Conservation (phyloP, 1,140 invertebrate genomes). For the Cataglyphis hispanica region DNA sequence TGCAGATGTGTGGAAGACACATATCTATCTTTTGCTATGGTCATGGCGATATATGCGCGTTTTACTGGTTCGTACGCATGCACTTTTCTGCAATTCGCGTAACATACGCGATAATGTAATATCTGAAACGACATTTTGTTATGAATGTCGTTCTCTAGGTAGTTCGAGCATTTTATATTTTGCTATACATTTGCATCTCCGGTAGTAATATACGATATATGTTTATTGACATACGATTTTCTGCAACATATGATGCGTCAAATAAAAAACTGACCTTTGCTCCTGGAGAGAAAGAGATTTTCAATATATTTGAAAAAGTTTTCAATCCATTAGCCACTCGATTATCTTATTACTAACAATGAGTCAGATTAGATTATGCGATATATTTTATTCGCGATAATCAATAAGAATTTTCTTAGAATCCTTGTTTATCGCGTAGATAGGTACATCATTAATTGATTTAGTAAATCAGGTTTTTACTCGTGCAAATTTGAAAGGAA, state of each 20-base stretch:
- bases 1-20: neutral
- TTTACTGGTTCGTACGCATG: neutral
- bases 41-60: conserved; percentile 1
- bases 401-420: conserved; percentile 27
- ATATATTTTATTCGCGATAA: neutral
- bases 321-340: neutral
- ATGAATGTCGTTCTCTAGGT: conserved; percentile 4
- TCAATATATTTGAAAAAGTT: neutral
- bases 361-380: neutral
- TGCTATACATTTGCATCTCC: neutral
- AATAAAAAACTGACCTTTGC: neutral
- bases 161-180: neutral
- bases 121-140: conserved; percentile 33
- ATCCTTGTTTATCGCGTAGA: neutral
- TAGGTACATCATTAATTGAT: neutral
- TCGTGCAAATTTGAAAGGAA: conserved; percentile 27
- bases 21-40: conserved; percentile 24
- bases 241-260: neutral
- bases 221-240: neutral
- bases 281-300: no score
- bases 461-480: conserved; percentile 7
- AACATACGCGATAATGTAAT: neutral
- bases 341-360: conserved; percentile 8
- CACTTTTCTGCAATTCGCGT: neutral
- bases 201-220: neutral